Evolutionary conservation across 2,888 invertebrate species (phyloP).

Genomic region (Calameuta pallipes): DNA sequence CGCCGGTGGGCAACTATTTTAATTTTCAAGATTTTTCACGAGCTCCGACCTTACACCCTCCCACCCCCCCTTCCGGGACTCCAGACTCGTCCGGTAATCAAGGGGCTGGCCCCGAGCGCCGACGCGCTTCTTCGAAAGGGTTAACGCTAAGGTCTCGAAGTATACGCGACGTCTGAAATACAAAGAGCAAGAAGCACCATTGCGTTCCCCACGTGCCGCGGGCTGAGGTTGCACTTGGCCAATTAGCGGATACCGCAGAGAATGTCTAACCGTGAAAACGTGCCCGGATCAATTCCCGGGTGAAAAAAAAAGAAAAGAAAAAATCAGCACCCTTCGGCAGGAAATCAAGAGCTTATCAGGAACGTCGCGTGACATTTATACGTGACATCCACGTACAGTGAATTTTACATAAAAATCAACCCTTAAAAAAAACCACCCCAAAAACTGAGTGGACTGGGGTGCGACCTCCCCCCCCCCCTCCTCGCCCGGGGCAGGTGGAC

Average conservation of each 20-base stretch:
- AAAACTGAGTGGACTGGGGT: not conserved
- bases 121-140: not conserved
- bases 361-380: not conserved
- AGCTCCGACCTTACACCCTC: not conserved
- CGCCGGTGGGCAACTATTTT: conserved; percentile 33
- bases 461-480: no score
- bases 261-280: conserved; percentile 12
- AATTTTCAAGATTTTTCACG: conserved; percentile 41
- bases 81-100: not conserved
- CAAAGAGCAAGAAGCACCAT: conserved; percentile 5
- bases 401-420: not conserved
- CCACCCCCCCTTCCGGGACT: not conserved
- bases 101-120: not conserved
- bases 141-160: not conserved
- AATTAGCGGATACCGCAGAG: conserved; percentile 46
- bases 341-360: not conserved
- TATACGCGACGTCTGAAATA: not conserved
- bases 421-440: not conserved
- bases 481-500: not conserved
- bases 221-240: conserved; percentile 34
- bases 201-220: conserved; percentile 35
- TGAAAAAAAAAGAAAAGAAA: no score
- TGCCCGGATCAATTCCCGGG: not conserved
- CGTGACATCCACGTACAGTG: no score
- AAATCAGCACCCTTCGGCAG: not conserved